Conservation (phyloP, 2,797 vertebrate species). For the Cheirogaleus major region DNA sequence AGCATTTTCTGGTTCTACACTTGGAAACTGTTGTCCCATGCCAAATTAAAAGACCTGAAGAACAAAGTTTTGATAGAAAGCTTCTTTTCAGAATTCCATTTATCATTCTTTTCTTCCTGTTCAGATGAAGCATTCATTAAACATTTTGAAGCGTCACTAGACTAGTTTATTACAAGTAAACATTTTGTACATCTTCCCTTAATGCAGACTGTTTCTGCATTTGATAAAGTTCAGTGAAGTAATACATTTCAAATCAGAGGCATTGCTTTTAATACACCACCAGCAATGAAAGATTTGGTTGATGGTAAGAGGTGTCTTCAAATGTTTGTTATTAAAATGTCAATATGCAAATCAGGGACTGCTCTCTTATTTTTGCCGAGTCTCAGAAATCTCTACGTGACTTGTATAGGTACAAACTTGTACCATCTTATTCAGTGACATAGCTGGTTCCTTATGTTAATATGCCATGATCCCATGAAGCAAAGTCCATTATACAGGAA, state of each 20-base stretch:
- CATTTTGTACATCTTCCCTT: neutral
- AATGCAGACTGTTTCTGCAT: neutral
- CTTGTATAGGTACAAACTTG: neutral
- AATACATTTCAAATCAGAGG: neutral
- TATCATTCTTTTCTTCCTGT: neutral
- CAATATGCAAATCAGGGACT: neutral
- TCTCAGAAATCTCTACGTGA: constrained; percentile 6
- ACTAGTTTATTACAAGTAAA: neutral
- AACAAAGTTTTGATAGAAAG: neutral
- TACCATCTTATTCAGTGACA: neutral
- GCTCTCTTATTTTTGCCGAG: neutral
- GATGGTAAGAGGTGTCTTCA: neutral
- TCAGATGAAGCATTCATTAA: neutral
- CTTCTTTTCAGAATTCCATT: neutral
- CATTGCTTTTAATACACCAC: constrained; percentile 25
- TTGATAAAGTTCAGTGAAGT: neutral
- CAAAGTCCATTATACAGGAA: neutral
- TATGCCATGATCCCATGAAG: neutral
- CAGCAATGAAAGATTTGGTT: constrained; percentile 11
- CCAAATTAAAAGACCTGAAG: neutral
- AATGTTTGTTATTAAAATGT: constrained; percentile 38
- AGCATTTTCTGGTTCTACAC: neutral
- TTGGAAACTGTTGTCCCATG: neutral
- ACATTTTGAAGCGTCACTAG: neutral
- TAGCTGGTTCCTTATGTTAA: neutral